Evolutionary conservation across 2,113 vertebrate species (phyloP), one percentile per base, ranked within the genome.

Genomic region (Gila orcuttii): DNA sequence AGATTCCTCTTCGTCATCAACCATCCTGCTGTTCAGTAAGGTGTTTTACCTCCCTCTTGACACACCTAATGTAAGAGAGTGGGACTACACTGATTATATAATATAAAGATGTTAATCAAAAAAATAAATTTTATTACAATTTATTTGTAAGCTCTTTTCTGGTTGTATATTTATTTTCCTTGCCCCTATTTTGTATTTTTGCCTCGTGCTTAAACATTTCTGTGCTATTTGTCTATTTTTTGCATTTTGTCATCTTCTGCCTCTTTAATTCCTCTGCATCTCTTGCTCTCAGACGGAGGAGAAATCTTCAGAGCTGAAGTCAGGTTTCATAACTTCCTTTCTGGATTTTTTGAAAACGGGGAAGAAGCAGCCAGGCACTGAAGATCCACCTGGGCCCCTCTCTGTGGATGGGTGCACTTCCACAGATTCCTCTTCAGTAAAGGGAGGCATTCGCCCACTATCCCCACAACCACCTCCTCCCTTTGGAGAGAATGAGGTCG

Each of bases 271-370:
- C 33, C 28, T 78, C 52, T 33, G 86, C 60, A 84, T 57, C 19
- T 62, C 25, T 23, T 68, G 15, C 76, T 64, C 68, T 23, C 91
- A 98, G 91, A 93, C 94, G 3, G 96, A 97, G n/a, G 96, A 97
- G 82, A 97, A 96, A 60, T 91, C 95, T 85, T 94, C 96, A 0
- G 96, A 97, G 92, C 95, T 97, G 92, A 97, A 97, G 90, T 96
- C 97, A 0, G 96, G 96, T 6, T 97, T 98, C 86, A 96, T 97
- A 95, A 96, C 96, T 7, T 97, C 96, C 33, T 97, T 98, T 90
- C 45, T 97, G 91, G 96, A 98, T 89, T 97, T 97, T 85, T 92
- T 98, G 81, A 97, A 97, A 87, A 96, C 96, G 0, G 96, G 96
- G 74, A 97, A 96, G 62, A 95, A 96, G 80, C 96, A 89, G 79